These are phyloP conservation scores for Tuberolachnus salignus DNA, from an alignment of 2,888 invertebrate genomes.

Conservation along the genomic window DNA sequence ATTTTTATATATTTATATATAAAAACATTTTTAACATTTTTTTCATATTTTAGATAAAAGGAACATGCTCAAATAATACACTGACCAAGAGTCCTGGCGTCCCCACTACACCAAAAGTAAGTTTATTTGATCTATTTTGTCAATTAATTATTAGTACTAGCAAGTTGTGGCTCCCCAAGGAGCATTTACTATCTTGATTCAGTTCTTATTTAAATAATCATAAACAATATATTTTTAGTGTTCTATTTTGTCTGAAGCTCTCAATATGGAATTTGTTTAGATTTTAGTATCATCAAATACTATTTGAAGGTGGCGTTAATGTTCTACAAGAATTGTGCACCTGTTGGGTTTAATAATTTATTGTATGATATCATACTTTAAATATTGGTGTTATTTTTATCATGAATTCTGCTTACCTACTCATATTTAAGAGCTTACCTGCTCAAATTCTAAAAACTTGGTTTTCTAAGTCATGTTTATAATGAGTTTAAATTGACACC, in stretches of 20 bases:
- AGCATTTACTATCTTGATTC: neutral
- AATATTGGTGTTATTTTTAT: too few relatives aligned
- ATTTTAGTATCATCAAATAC: too few relatives aligned
- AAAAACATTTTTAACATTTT: slow-evolving; percentile 1
- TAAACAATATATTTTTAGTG: too few relatives aligned
- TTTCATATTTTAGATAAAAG: neutral
- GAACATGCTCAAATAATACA: neutral
- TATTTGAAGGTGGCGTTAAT: too few relatives aligned
- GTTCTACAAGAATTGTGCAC: too few relatives aligned
- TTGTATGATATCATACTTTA: too few relatives aligned
- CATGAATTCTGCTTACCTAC: too few relatives aligned
- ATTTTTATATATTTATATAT: neutral
- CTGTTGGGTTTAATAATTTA: too few relatives aligned
- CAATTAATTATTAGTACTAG: neutral
- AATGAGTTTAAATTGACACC: too few relatives aligned
- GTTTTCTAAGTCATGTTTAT: too few relatives aligned
- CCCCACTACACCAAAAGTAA: slow-evolving; percentile 34
- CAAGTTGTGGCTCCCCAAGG: neutral
- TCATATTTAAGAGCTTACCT: too few relatives aligned
- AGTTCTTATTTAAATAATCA: neutral
- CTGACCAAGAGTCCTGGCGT: neutral
- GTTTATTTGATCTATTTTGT: slow-evolving; percentile 5
- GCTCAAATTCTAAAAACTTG: too few relatives aligned
- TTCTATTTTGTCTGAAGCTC: neutral
- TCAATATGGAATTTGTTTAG: neutral